These are phyloP conservation scores for Smittia aterrima DNA, from an alignment of 2,888 invertebrate species.

Conservation along the genomic window DNA sequence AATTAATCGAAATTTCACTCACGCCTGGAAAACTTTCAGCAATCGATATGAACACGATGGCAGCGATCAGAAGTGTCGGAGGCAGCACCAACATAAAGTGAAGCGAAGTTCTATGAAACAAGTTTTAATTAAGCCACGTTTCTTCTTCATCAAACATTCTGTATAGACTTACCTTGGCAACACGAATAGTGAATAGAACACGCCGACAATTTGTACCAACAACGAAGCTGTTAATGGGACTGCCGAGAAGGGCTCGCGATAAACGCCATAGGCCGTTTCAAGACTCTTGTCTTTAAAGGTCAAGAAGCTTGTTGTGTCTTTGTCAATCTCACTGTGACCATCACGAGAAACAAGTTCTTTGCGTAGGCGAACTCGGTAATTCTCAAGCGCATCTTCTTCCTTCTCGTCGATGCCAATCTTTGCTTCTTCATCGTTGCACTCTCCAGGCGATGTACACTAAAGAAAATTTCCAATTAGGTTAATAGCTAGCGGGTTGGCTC, in stretches of 20 bases:
- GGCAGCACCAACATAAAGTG: constrained; percentile 51
- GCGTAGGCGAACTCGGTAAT: constrained; percentile 74
- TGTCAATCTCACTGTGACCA: constrained; percentile 69
- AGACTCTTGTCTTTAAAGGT: constrained; percentile 65
- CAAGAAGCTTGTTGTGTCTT: constrained; percentile 65
- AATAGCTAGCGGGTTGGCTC: neutral
- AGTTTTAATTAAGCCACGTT: constrained; percentile 6
- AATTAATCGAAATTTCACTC: constrained; percentile 41
- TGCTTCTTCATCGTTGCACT: constrained; percentile 56
- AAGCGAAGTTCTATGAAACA: constrained; percentile 47
- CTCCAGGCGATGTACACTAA: constrained; percentile 45
- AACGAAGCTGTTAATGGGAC: constrained; percentile 64
- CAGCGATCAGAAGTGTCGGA: constrained; percentile 50
- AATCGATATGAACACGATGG: constrained; percentile 52
- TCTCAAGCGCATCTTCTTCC: constrained; percentile 70
- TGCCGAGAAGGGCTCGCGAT: constrained; percentile 66
- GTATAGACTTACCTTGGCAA: constrained; percentile 56
- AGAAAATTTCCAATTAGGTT: neutral
- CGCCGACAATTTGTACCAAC: constrained; percentile 60
- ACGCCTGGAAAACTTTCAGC: constrained; percentile 52
- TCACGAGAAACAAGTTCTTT: constrained; percentile 83
- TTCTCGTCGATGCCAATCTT: constrained; percentile 56
- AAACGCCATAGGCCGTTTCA: constrained; percentile 66
- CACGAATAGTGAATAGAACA: constrained; percentile 58
- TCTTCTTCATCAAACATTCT: constrained; percentile 5